A percentile compares a stretch with the other conserved stretches of the same genome.
phyloP scores from a whole-genome alignment of 2,797 vertebrate species.

The Chloroceryle amazona region DNA sequence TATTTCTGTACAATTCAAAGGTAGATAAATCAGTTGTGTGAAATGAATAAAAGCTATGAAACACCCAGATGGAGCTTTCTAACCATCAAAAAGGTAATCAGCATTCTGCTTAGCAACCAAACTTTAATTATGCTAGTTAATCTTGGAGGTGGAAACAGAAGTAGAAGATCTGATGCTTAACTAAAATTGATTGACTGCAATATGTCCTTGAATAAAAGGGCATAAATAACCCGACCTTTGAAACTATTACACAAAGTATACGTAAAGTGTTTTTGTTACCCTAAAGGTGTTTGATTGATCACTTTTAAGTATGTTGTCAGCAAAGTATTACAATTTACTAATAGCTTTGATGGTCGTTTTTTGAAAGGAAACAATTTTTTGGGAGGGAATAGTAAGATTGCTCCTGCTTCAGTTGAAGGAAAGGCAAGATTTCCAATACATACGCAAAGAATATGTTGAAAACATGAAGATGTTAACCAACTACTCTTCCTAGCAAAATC shows the following conservation, averaged over 20 bases:
- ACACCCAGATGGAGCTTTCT: constrained; percentile 29
- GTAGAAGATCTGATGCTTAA: constrained; percentile 49
- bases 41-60: constrained; percentile 42
- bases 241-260: constrained; percentile 10
- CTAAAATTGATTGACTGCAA: constrained; percentile 63
- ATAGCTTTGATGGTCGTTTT: not conserved
- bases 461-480: not conserved
- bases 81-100: constrained; percentile 39
- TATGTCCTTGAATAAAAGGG: constrained; percentile 49
- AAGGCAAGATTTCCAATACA: constrained; percentile 44
- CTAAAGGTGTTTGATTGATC: constrained; percentile 42
- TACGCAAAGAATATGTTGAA: constrained; percentile 3
- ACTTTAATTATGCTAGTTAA: constrained; percentile 67
- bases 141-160: constrained; percentile 48
- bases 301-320: constrained; percentile 25
- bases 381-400: not conserved
- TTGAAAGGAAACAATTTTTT: not conserved
- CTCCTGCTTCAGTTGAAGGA: not conserved
- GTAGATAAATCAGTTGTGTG: constrained; percentile 31
- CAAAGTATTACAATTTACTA: constrained; percentile 32
- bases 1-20: not conserved
- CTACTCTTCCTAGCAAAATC: not conserved
- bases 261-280: constrained; percentile 18
- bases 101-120: constrained; percentile 63
- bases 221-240: constrained; percentile 42